Percentiles rank a stretch among this genome's conserved stretches.
Evolutionary conservation across 2,797 vertebrate genomes (phyloP).

Genomic region (Sebastes baramenuke): DNA sequence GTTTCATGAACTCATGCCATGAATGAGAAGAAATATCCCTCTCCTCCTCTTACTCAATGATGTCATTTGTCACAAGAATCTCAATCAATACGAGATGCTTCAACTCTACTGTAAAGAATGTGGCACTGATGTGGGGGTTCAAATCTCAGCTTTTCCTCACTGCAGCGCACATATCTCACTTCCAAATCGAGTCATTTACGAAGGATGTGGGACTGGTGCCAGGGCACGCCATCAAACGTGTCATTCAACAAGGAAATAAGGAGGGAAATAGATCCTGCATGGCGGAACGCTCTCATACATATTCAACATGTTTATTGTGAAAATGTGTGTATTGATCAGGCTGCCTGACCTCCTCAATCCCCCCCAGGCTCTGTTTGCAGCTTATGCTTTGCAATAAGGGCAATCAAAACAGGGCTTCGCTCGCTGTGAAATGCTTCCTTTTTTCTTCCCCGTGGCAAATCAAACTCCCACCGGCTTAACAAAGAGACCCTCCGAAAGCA

Average conservation of each 20-base stretch:
- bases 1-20: background rate
- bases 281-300: constrained; percentile 49
- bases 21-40: background rate
- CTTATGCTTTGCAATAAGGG: constrained; percentile 55
- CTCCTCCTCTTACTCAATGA: background rate
- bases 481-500: constrained; percentile 46
- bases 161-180: background rate
- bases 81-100: background rate
- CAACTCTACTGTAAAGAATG: background rate
- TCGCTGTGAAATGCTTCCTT: constrained; percentile 12
- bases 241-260: constrained; percentile 40
- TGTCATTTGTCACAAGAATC: background rate
- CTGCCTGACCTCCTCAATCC: constrained; percentile 56
- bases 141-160: background rate
- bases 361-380: constrained; percentile 21
- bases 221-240: constrained; percentile 28
- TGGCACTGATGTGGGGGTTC: constrained; percentile 34
- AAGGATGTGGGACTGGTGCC: background rate
- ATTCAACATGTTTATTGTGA: constrained; percentile 58
- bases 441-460: constrained; percentile 43
- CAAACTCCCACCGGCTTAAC: constrained; percentile 64
- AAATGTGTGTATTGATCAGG: constrained; percentile 67
- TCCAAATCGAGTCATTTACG: constrained; percentile 12
- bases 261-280: constrained; percentile 20
- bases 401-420: constrained; percentile 43